phyloP scores from a whole-genome alignment of 2,113 vertebrate genomes.

The Ranitomeya imitator region DNA sequence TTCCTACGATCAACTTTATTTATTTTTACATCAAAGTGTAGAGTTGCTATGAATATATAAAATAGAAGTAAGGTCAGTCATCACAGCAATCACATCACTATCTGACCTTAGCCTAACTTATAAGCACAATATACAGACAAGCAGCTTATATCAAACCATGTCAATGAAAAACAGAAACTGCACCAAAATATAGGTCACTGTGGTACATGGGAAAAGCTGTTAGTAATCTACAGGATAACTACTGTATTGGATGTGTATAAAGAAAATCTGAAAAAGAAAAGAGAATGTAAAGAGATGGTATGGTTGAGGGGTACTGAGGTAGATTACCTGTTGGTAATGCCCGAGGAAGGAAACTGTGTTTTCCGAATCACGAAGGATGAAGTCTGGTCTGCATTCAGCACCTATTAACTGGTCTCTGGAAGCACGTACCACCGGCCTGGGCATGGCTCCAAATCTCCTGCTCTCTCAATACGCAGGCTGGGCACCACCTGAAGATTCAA shows the following conservation, averaged over 20 bases:
- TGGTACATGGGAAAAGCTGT: not conserved
- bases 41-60: not conserved
- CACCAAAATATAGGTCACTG: constrained; percentile 2
- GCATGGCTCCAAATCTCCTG: too few species aligned
- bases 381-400: too few species aligned
- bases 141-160: constrained; percentile 15
- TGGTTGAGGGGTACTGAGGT: too few species aligned
- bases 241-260: not conserved
- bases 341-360: too few species aligned
- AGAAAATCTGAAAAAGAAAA: not conserved
- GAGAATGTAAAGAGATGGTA: not conserved
- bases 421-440: too few species aligned
- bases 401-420: too few species aligned
- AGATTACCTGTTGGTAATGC: too few species aligned
- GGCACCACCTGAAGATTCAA: too few species aligned
- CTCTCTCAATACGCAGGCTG: too few species aligned
- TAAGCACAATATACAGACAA: constrained; percentile 8
- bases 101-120: not conserved
- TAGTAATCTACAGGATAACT: not conserved
- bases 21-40: not conserved
- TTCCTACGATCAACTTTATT: not conserved
- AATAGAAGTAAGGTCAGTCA: not conserved
- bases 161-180: not conserved
- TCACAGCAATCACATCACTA: not conserved
- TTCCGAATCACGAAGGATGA: too few species aligned